Evolutionary conservation across 2,888 invertebrate species (phyloP).

Genomic region (Epistrophella euchroma): DNA sequence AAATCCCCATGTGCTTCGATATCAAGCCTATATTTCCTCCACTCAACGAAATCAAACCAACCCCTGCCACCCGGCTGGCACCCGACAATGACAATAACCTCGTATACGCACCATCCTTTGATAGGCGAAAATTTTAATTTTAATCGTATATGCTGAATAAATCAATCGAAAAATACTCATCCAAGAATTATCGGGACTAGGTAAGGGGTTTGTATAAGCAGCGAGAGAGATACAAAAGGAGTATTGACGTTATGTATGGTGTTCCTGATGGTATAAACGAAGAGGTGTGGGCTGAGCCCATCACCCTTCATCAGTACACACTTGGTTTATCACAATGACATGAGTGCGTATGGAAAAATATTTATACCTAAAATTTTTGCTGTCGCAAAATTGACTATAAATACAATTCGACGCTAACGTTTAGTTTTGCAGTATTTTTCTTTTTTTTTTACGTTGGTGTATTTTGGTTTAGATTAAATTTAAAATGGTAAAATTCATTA

Average conservation of each 20-base stretch:
- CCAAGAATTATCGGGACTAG: background rate
- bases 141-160: constrained; percentile 63
- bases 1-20: background rate
- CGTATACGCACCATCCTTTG: constrained; percentile 27
- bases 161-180: constrained; percentile 56
- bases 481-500: too few species aligned
- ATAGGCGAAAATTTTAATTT: constrained; percentile 67
- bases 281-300: constrained; percentile 30
- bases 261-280: background rate
- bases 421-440: background rate
- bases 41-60: background rate
- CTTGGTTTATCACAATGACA: constrained; percentile 67
- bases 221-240: too few species aligned
- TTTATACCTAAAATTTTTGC: constrained; percentile 48
- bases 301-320: constrained; percentile 64
- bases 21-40: background rate
- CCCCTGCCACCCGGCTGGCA: background rate
- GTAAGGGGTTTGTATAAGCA: background rate
- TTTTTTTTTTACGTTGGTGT: background rate
- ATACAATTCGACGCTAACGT: background rate
- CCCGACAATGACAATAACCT: constrained; percentile 26
- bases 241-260: background rate
- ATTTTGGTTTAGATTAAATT: background rate
- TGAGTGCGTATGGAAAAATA: constrained; percentile 61
- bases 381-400: constrained; percentile 12